phyloP scores from a whole-genome alignment of 2,888 invertebrate species.

The Drosophila kambysellisi region DNA sequence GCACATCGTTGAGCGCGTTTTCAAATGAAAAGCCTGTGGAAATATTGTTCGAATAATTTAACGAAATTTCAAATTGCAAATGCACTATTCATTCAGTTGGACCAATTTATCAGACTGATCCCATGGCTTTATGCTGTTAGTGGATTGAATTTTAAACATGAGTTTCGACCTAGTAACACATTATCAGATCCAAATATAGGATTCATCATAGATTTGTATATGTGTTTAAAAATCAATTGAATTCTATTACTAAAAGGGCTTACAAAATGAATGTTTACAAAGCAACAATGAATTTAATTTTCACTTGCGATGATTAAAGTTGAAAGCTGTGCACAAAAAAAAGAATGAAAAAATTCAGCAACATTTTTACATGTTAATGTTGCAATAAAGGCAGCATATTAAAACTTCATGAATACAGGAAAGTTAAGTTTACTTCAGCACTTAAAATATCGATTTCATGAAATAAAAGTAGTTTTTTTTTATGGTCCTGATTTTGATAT shows the following conservation, averaged over 20 bases:
- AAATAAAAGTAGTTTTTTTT: neutral
- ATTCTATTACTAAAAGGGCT: neutral
- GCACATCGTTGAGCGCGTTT: neutral
- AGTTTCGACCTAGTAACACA: neutral
- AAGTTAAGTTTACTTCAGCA: neutral
- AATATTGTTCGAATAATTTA: neutral
- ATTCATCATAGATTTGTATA: neutral
- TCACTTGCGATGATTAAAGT: neutral
- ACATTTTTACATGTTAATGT: neutral
- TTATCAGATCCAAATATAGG: neutral
- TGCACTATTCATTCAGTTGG: neutral
- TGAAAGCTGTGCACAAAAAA: neutral
- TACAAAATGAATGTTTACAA: neutral
- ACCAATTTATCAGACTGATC: neutral
- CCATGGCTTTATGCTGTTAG: neutral
- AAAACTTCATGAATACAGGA: neutral
- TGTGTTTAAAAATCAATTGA: neutral
- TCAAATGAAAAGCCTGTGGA: neutral
- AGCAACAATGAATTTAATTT: neutral
- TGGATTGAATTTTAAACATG: neutral
- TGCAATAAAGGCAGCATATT: neutral
- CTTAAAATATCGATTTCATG: neutral
- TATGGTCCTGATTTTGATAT: neutral
- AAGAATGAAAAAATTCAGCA: neutral
- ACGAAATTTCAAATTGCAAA: neutral